Evolutionary conservation across 2,888 invertebrate species (phyloP).

Genomic region (Temnothorax rugatulus): DNA sequence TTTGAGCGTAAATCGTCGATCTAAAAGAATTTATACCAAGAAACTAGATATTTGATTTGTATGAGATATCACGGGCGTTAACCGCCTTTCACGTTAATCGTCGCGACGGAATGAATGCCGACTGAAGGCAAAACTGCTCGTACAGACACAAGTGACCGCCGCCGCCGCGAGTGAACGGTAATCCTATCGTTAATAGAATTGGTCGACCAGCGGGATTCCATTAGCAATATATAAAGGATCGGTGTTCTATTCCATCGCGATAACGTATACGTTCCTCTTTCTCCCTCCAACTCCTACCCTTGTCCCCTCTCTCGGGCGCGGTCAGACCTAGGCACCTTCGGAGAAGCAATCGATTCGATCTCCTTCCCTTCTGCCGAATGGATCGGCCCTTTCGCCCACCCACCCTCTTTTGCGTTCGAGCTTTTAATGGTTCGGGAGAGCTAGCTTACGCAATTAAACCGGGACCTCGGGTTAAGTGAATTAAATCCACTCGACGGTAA

Average conservation of each 20-base stretch:
- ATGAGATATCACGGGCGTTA: constrained; percentile 29
- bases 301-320: constrained; percentile 9
- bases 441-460: constrained; percentile 75
- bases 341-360: constrained; percentile 65
- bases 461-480: constrained; percentile 71
- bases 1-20: background rate
- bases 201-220: constrained; percentile 59
- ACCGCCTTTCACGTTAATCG: constrained; percentile 37
- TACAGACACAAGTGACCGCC: constrained; percentile 31
- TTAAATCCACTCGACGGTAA: constrained; percentile 69
- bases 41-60: constrained; percentile 6
- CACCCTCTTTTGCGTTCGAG: constrained; percentile 64
- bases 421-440: constrained; percentile 70
- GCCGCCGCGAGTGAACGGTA: constrained; percentile 50
- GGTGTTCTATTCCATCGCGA: constrained; percentile 61
- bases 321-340: constrained; percentile 48
- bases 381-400: constrained; percentile 28
- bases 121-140: constrained; percentile 23
- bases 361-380: constrained; percentile 57
- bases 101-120: constrained; percentile 19
- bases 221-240: constrained; percentile 65
- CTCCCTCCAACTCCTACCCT: background rate
- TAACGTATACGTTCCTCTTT: constrained; percentile 54
- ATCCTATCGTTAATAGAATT: constrained; percentile 55
- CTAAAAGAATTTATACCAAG: background rate